Percentiles rank a stretch among this genome's conserved stretches.
phyloP scores from a whole-genome alignment of 2,888 invertebrate genomes.

The Cephus sareptanus region DNA sequence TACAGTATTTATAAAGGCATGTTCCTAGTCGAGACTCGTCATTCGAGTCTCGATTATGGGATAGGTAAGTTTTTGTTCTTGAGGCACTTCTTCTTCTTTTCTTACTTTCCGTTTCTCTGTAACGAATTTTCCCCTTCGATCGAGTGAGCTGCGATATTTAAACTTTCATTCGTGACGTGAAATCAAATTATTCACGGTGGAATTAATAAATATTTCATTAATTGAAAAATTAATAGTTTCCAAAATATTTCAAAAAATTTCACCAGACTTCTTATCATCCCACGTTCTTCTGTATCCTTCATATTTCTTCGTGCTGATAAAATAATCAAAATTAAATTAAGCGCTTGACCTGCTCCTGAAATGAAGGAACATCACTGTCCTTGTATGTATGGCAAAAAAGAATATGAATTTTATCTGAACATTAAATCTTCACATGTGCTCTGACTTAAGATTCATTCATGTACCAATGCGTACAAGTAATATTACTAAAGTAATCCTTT shows the following conservation, averaged over 20 bases:
- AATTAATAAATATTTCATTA: background rate
- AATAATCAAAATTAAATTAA: slow-evolving; percentile 12
- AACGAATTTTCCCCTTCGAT: background rate
- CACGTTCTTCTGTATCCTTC: background rate
- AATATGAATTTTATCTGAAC: background rate
- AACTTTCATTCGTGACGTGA: background rate
- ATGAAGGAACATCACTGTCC: background rate
- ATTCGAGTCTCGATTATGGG: slow-evolving; percentile 39
- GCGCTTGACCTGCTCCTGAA: background rate
- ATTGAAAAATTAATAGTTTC: background rate
- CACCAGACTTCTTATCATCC: background rate
- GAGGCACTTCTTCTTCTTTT: slow-evolving; percentile 21
- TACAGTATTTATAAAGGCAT: slow-evolving; percentile 39
- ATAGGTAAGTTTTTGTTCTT: slow-evolving; percentile 40
- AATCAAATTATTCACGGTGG: slow-evolving; percentile 16
- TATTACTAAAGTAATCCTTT: slow-evolving; percentile 25
- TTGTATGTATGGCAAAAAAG: background rate
- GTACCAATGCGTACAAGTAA: slow-evolving; percentile 6
- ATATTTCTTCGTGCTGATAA: background rate
- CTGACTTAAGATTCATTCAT: background rate
- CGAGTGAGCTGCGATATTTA: background rate
- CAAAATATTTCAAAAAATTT: background rate
- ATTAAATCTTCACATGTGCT: background rate
- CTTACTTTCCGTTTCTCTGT: slow-evolving; percentile 56
- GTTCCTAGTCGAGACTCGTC: slow-evolving; percentile 31